A percentile compares a stretch with the other conserved stretches of the same genome.
Evolutionary conservation across 2,113 vertebrate species (phyloP).

Genomic region (Cololabis saira): DNA sequence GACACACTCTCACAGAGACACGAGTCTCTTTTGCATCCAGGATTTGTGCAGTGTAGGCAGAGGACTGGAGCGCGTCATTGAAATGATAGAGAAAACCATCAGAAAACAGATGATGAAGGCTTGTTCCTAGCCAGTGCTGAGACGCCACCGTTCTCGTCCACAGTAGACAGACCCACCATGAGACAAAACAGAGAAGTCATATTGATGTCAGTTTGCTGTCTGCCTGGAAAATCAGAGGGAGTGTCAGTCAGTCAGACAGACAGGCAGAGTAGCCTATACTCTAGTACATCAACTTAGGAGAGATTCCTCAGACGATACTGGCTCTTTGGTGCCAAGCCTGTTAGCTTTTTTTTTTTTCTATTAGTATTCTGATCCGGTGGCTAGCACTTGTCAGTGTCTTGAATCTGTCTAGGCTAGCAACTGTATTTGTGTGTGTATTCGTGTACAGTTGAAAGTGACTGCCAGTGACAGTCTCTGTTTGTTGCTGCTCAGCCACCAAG

Average conservation of each 20-base stretch:
- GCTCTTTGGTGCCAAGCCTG: conserved; percentile 68
- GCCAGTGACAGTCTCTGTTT: conserved; percentile 66
- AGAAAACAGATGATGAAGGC: conserved; percentile 51
- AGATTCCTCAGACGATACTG: conserved; percentile 60
- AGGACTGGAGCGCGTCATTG: conserved; percentile 27
- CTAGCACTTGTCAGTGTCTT: conserved; percentile 71
- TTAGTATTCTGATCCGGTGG: conserved; percentile 77
- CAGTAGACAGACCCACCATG: conserved; percentile 64
- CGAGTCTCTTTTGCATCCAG: conserved; percentile 17
- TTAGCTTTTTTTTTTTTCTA: conserved; percentile 53
- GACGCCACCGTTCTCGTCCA: conserved; percentile 64
- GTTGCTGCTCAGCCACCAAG: conserved; percentile 64
- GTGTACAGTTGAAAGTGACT: conserved; percentile 56
- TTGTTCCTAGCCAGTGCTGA: conserved; percentile 51
- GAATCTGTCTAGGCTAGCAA: conserved; percentile 63
- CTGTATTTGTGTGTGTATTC: conserved; percentile 44
- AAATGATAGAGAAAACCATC: conserved; percentile 52
- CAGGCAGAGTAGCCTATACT: conserved; percentile 66
- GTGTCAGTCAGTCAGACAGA: conserved; percentile 77
- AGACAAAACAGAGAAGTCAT: conserved; percentile 69
- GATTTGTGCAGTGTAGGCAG: conserved; percentile 24
- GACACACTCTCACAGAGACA: background rate
- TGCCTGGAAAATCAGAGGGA: conserved; percentile 73
- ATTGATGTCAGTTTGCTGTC: conserved; percentile 73
- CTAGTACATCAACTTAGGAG: conserved; percentile 64